Conservation (phyloP, 2,797 vertebrate genomes). For the Sebastes melanostomus region DNA sequence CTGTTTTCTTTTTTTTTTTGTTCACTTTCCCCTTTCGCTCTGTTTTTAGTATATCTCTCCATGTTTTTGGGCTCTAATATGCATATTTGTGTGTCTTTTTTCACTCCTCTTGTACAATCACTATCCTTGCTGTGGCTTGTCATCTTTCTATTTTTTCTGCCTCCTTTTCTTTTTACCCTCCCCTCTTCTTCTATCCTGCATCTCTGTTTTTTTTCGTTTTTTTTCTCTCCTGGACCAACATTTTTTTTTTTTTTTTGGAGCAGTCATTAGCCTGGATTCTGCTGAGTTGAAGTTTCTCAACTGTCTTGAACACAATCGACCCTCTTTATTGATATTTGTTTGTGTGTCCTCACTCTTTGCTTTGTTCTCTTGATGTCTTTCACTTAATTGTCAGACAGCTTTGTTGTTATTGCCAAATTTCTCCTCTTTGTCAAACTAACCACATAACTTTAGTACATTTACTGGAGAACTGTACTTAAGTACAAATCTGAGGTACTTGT, state of each 20-base stretch:
- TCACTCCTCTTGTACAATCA: not conserved
- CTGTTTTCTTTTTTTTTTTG: not conserved
- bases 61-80: not conserved
- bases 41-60: not conserved
- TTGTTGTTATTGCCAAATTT: not conserved
- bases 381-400: too few relatives aligned
- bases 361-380: not conserved
- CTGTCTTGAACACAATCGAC: not conserved
- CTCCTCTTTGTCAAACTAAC: not conserved
- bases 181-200: not conserved
- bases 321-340: not conserved
- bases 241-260: not conserved
- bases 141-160: not conserved
- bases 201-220: not conserved
- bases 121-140: not conserved
- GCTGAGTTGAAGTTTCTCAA: not conserved
- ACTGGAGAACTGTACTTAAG: too few relatives aligned
- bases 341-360: not conserved
- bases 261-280: not conserved
- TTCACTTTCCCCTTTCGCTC: not conserved
- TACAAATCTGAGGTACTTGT: not conserved
- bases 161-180: not conserved
- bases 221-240: not conserved
- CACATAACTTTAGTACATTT: not conserved
- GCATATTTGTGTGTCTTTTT: not conserved